Conservation (phyloP, 2,797 vertebrate genomes). For the Lycodopsis pacificus region DNA sequence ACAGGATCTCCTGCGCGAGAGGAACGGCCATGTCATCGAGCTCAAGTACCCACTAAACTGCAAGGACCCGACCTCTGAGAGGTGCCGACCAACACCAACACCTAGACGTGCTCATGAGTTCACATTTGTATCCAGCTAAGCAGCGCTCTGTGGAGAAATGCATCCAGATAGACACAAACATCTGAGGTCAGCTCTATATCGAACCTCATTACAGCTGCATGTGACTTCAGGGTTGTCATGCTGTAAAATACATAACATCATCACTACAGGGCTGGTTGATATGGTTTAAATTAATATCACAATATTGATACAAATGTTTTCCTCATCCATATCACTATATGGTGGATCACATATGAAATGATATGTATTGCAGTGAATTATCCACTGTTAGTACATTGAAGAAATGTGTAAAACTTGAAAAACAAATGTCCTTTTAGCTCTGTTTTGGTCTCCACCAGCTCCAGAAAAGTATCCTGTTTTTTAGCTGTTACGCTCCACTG, state of each 20-base stretch:
- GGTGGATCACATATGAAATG: not conserved
- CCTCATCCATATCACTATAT: not conserved
- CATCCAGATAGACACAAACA: not conserved
- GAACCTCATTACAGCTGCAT: conserved; percentile 6
- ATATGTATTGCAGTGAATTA: not conserved
- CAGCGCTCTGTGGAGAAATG: not conserved
- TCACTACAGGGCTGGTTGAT: not conserved
- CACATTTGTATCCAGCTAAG: conserved; percentile 10
- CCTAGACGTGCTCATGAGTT: conserved; percentile 17
- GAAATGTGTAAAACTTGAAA: not conserved
- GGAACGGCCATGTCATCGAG: conserved; percentile 91
- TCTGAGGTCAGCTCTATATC: conserved; percentile 6
- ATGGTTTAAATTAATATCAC: not conserved
- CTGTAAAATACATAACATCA: not conserved
- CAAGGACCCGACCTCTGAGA: conserved; percentile 92
- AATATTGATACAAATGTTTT: not conserved
- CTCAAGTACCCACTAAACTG: conserved; percentile 93
- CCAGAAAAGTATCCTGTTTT: too few species aligned
- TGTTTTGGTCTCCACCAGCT: not conserved
- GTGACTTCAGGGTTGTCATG: conserved; percentile 11
- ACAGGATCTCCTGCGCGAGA: conserved; percentile 89
- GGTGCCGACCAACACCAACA: conserved; percentile 70
- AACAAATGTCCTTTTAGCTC: not conserved
- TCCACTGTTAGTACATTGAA: not conserved
- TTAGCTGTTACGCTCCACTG: not conserved